Conservation (phyloP, 2,888 invertebrate species). For the Tethea ocularis region DNA sequence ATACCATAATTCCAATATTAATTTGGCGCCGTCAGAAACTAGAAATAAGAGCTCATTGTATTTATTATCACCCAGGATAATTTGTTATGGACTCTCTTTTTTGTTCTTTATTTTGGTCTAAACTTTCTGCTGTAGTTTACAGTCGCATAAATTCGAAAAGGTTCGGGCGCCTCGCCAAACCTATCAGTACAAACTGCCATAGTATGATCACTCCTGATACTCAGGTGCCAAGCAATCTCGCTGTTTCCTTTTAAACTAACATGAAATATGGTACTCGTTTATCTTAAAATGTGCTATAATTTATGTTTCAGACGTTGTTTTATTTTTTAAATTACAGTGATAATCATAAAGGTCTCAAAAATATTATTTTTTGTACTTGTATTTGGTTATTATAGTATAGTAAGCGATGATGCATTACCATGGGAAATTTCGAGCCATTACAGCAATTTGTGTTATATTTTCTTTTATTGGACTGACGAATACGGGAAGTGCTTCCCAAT, state of each 20-base stretch:
- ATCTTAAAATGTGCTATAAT: not conserved
- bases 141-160: conserved; percentile 5
- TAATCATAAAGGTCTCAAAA: not conserved
- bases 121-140: not conserved
- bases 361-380: no score
- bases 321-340: not conserved
- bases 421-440: no score
- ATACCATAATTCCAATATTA: no score
- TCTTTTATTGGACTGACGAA: no score
- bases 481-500: no score
- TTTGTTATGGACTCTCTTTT: not conserved
- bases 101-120: not conserved
- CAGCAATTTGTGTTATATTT: no score
- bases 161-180: conserved; percentile 9
- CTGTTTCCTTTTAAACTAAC: not conserved
- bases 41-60: no score
- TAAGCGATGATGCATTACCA: no score
- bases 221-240: conserved; percentile 3
- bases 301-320: not conserved
- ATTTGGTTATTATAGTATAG: no score
- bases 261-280: not conserved
- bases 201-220: conserved; percentile 5
- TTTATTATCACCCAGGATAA: no score
- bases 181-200: conserved; percentile 8
- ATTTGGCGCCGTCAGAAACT: no score